phyloP scores from a whole-genome alignment of 2,797 vertebrate species.

The Emys orbicularis region DNA sequence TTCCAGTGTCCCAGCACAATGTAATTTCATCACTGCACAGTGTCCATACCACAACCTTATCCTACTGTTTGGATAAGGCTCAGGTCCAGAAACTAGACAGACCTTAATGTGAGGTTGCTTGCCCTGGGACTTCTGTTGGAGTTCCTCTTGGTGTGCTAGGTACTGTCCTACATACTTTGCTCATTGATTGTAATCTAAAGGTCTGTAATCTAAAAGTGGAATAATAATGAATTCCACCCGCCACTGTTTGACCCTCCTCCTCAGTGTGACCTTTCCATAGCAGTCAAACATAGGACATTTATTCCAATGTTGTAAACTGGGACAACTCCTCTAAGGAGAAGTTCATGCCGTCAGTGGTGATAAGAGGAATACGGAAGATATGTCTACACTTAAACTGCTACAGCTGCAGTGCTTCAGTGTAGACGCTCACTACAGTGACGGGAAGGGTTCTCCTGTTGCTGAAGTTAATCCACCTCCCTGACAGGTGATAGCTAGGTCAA shows the following conservation, averaged over 20 bases:
- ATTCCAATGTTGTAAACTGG: neutral
- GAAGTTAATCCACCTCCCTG: no score
- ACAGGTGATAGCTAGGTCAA: no score
- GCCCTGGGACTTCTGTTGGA: neutral
- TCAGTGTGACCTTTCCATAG: neutral
- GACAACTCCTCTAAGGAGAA: neutral
- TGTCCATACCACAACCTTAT: neutral
- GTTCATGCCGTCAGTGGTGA: neutral
- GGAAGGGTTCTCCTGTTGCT: no score
- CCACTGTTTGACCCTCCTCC: neutral
- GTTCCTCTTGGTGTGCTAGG: neutral
- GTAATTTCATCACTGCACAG: neutral
- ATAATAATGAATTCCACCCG: neutral
- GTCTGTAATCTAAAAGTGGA: no score
- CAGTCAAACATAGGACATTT: neutral
- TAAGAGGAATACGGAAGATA: neutral
- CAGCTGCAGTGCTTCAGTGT: neutral
- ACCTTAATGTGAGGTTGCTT: neutral
- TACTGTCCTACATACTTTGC: neutral
- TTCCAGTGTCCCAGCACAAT: neutral
- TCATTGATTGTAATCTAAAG: neutral
- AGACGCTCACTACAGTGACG: no score
- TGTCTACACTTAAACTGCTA: neutral
- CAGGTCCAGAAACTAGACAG: neutral
- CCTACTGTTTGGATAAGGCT: neutral